Base-by-base conservation (phyloP, 2,113 vertebrate genomes). In the Prinia subflava region DNA sequence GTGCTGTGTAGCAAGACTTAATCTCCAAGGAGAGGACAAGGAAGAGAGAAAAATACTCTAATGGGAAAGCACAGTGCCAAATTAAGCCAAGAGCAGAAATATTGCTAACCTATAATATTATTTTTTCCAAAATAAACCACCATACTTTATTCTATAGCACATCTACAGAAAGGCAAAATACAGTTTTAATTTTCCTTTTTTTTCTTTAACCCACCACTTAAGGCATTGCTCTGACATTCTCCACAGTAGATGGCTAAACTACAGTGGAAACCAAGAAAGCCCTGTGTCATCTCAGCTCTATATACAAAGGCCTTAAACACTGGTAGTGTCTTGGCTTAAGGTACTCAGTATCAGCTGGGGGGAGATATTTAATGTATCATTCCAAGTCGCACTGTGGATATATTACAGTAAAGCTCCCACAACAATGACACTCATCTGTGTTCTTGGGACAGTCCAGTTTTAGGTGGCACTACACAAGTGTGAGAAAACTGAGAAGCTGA, bases 351-450 rank as follows among this genome's bases (percentile, higher is more conserved):
- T 37, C 15, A 79, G 16, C 16, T 57, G 42, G 42, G 20, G 28
- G n/a, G 18, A 69, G 17, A 56, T 65, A 50, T 27, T 39, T 31
- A 3, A 37, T 6, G 4, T 27, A 73, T 53, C 18, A 49, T 37
- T 74, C 23, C 52, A 63, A 14, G 47, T 86, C 57, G 60, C 47
- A 59, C 2, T 0, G 0, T 4, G 22, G 15, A 30, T 68, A 2
- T 9, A 44, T 39, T 28, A 68, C 35, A 56, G 21, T 41, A 79
- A 82, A 4, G 5, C 22, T 68, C 27, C 44, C 42, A 7, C 15
- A 59, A 77, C 35, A 47, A n/a, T 31, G 23, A 62, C 23, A 64
- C 10, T 65, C 17, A 52, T 3, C 2, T 9, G 3, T 15, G 5
- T 23, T 57, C 52, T 25, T 47, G 56, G 41, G 30, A 90, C 2